A percentile compares a stretch with the other conserved stretches of the same genome.
Conservation (phyloP, 2,888 invertebrate genomes). For the Craniophora ligustri region DNA sequence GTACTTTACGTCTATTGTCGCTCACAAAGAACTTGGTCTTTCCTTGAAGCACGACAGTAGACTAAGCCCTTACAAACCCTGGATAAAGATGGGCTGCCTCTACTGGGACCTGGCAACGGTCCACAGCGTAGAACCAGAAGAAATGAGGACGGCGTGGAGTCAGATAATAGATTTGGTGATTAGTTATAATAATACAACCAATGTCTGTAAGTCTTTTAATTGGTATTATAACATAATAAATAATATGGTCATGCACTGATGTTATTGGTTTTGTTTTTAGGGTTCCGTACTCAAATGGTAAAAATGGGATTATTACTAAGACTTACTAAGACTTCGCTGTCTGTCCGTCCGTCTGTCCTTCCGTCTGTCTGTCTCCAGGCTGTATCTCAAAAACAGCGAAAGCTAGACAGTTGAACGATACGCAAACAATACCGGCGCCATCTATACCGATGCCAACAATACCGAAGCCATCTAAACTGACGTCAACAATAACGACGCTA, state of each 20-base stretch:
- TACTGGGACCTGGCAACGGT: constrained; percentile 67
- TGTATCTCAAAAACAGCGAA: no score
- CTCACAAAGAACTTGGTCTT: constrained; percentile 84
- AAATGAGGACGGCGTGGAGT: constrained; percentile 65
- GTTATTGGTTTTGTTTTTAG: background rate
- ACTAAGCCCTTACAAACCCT: constrained; percentile 76
- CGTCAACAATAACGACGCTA: no score
- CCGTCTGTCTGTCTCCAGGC: no score
- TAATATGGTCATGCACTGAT: constrained; percentile 4
- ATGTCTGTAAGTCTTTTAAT: constrained; percentile 57
- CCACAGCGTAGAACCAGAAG: constrained; percentile 67
- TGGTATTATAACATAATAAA: constrained; percentile 44
- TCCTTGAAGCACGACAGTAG: constrained; percentile 87
- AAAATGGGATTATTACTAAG: no score
- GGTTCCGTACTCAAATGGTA: no score
- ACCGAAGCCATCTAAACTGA: no score
- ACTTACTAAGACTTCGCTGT: no score
- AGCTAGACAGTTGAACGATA: no score
- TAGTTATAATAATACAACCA: background rate
- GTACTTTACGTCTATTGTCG: constrained; percentile 91
- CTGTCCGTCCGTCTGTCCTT: no score
- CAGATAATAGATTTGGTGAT: constrained; percentile 42
- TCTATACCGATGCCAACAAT: no score
- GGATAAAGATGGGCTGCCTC: constrained; percentile 58
- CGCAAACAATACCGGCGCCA: no score